A percentile compares a stretch with the other conserved stretches of the same genome.
phyloP scores from a whole-genome alignment of 64 coral and sea anemone genomes.

The Dendronephthya gigantea region DNA sequence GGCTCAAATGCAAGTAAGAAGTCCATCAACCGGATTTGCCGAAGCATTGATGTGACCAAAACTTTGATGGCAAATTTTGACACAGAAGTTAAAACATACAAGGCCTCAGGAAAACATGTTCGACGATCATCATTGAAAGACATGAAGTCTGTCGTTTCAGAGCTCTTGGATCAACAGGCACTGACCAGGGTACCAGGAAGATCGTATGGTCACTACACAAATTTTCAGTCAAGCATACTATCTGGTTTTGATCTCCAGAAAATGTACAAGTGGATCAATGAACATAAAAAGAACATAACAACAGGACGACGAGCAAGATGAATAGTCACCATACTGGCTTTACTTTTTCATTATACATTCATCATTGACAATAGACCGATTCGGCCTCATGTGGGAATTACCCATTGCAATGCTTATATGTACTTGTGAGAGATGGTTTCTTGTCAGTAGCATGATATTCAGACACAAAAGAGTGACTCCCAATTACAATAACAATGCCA shows the following conservation, averaged over 20 bases:
- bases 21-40: conserved; percentile 2
- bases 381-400: background rate
- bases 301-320: background rate
- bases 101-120: background rate
- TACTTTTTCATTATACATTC: background rate
- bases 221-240: background rate
- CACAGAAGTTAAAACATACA: background rate
- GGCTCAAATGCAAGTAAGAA: background rate
- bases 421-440: too few relatives aligned
- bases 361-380: background rate
- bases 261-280: background rate
- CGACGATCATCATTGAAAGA: background rate
- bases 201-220: background rate
- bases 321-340: background rate
- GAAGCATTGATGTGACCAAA: background rate
- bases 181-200: background rate
- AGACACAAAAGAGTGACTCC: too few relatives aligned
- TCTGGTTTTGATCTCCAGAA: background rate
- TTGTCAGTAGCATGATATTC: too few relatives aligned
- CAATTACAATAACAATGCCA: too few relatives aligned
- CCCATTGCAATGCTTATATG: too few relatives aligned
- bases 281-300: background rate
- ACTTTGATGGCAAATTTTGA: background rate
- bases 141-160: background rate
- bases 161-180: background rate